These are phyloP conservation scores for Rhynchomys soricoides DNA, from an alignment of 2,113 vertebrate species.

Conservation along the genomic window DNA sequence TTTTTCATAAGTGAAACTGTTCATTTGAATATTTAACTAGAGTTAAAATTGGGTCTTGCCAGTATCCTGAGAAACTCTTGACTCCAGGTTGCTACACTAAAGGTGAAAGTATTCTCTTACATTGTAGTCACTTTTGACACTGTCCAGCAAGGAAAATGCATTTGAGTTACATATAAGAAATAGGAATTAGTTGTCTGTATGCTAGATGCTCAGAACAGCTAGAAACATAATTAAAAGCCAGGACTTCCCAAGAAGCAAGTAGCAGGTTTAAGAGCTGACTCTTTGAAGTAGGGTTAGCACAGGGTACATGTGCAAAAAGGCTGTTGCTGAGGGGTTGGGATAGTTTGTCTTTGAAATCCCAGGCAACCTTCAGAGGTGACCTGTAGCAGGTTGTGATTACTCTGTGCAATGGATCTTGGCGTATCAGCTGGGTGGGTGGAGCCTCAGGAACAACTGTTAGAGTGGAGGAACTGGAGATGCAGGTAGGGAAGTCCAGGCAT, in stretches of 20 bases:
- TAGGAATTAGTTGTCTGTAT: slow-evolving; percentile 46
- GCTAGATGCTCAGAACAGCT: slow-evolving; percentile 12
- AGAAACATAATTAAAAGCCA: slow-evolving; percentile 47
- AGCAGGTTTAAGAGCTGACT: not conserved
- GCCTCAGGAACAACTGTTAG: not conserved
- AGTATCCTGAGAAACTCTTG: slow-evolving; percentile 5
- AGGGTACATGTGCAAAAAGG: not conserved
- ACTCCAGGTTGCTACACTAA: not conserved
- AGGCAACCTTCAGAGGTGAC: not conserved
- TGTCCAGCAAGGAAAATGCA: not conserved
- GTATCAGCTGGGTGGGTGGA: not conserved
- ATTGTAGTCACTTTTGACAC: not conserved
- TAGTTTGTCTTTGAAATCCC: not conserved
- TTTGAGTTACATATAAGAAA: slow-evolving; percentile 21
- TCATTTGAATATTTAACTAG: slow-evolving; percentile 58
- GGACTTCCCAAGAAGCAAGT: slow-evolving; percentile 39
- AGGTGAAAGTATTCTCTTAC: not conserved
- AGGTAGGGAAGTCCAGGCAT: not conserved
- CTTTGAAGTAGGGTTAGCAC: not conserved
- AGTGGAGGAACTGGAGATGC: not conserved
- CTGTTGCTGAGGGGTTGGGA: not conserved
- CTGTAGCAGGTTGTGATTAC: fast-evolving
- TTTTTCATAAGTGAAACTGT: slow-evolving; percentile 34
- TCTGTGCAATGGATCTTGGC: not conserved
- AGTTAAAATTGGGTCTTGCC: slow-evolving; percentile 45